Base-by-base conservation (phyloP, 2,113 vertebrate species). In the Murina feae region DNA sequence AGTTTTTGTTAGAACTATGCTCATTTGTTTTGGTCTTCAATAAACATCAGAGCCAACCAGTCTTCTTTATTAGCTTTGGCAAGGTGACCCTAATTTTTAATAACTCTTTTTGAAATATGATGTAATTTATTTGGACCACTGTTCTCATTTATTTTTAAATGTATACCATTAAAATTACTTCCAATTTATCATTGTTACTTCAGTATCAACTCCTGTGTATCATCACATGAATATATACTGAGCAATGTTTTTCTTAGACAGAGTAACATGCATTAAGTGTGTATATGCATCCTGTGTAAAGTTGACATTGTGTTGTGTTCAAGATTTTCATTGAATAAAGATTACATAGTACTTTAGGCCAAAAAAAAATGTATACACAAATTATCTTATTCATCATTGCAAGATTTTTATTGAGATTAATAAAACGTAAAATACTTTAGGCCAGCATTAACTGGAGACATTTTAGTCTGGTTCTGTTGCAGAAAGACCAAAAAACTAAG, bases 71-170 rank as follows among this genome's bases (percentile, higher is more conserved):
- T 82, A 66, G 10, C 23, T 78, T 39, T 75, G 75, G 32, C 28
- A 81, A 91, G 74, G 44, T 85, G 35, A 90, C 30, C 32, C 30
- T 91, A 76, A 86, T 83, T 88, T 84, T 66, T 72, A 69, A 69
- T 72, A 92, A 79, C 63, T 58, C 18, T 58, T 30, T 47, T 44
- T 10, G 68, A 94, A 95, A 74, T 74, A 66, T 63, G 25, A 89
- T 76, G 30, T 10, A 84, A 88, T 74, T 90, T 78, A 79, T 87
- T 96, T 88, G 9, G 30, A 72, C 25, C 55, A 84, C 35, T 75
- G n/a, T 85, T 93, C 78, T 90, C 47, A 90, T 83, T 90, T 94
- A 79, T 90, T 84, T 87, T 92, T 86, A 66, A 94, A 79, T 90
- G 30, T 2, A 63, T 63, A 84, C 13, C 16, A 47, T 85, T 93